phyloP scores from a whole-genome alignment of 2,797 vertebrate species.

The Epinephelus malabaricus region DNA sequence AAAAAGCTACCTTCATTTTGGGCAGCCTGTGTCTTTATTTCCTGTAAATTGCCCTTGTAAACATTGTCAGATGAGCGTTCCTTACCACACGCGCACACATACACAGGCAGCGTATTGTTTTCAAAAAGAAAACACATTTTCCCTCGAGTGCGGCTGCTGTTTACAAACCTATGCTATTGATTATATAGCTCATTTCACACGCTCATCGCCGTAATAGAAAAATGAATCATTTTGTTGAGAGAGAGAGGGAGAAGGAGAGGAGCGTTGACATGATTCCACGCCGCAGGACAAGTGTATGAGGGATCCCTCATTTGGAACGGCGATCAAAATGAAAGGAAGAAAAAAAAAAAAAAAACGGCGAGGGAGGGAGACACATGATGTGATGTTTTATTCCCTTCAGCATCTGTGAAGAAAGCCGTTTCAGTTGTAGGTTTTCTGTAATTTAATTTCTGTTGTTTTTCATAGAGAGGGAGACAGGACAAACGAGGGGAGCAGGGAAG shows the following conservation, averaged over 20 bases:
- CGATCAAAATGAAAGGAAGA: conserved; percentile 59
- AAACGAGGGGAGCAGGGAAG: conserved; percentile 11
- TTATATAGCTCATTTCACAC: conserved; percentile 97
- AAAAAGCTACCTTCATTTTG: conserved; percentile 58
- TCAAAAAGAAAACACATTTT: conserved; percentile 84
- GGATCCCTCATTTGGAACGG: conserved; percentile 76
- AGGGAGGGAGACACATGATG: conserved; percentile 37
- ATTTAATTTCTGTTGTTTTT: conserved; percentile 63
- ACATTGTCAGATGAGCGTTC: conserved; percentile 75
- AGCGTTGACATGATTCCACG: conserved; percentile 57
- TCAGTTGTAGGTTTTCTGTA: conserved; percentile 55
- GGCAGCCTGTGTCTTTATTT: conserved; percentile 71
- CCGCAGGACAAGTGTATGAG: conserved; percentile 73
- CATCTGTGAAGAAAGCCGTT: conserved; percentile 53
- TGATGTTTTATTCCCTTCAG: conserved; percentile 55
- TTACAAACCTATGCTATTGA: conserved; percentile 94
- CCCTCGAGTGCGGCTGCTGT: conserved; percentile 88
- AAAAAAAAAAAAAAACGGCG: conserved; percentile 9
- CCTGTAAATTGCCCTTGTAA: conserved; percentile 80
- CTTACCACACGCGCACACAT: conserved; percentile 40
- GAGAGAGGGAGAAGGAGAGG: conserved; percentile 36
- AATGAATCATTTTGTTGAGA: conserved; percentile 90
- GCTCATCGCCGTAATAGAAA: conserved; percentile 95
- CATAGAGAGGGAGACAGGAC: conserved; percentile 14
- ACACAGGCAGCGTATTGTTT: conserved; percentile 77